phyloP scores from a whole-genome alignment of 2,888 invertebrate genomes.

The Toxonevra muliebris region DNA sequence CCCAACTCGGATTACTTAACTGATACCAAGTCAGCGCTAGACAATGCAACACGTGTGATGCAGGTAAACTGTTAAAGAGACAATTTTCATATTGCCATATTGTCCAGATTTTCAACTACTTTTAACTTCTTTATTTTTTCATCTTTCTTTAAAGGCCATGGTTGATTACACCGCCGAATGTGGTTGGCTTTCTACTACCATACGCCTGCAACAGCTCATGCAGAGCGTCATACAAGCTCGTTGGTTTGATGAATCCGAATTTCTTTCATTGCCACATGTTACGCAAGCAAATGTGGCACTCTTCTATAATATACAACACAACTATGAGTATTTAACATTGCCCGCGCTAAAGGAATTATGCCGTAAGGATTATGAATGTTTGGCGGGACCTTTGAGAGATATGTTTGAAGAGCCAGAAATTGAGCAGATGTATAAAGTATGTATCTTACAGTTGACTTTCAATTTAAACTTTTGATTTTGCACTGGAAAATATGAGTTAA shows the following conservation, averaged over 20 bases:
- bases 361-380: slow-evolving; percentile 69
- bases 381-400: slow-evolving; percentile 71
- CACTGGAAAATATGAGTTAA: slow-evolving; percentile 38
- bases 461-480: not conserved
- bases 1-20: slow-evolving; percentile 95
- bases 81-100: no score
- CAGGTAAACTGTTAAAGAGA: slow-evolving; percentile 70
- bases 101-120: not conserved
- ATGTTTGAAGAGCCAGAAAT: slow-evolving; percentile 76
- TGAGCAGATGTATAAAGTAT: slow-evolving; percentile 73
- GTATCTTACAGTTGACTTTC: slow-evolving; percentile 1
- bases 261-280: slow-evolving; percentile 81
- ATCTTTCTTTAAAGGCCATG: slow-evolving; percentile 80
- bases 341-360: slow-evolving; percentile 60
- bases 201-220: slow-evolving; percentile 80
- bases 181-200: slow-evolving; percentile 86
- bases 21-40: slow-evolving; percentile 95
- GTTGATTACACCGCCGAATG: slow-evolving; percentile 91
- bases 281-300: slow-evolving; percentile 72
- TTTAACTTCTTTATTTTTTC: not conserved
- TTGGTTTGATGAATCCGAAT: slow-evolving; percentile 80
- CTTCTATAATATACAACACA: slow-evolving; percentile 66
- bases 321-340: slow-evolving; percentile 54
- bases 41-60: slow-evolving; percentile 93
- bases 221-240: slow-evolving; percentile 93